Evolutionary conservation across 2,888 invertebrate genomes (phyloP), one percentile per base, ranked within the genome.

Genomic region (Xestoiulus laeticollis): DNA sequence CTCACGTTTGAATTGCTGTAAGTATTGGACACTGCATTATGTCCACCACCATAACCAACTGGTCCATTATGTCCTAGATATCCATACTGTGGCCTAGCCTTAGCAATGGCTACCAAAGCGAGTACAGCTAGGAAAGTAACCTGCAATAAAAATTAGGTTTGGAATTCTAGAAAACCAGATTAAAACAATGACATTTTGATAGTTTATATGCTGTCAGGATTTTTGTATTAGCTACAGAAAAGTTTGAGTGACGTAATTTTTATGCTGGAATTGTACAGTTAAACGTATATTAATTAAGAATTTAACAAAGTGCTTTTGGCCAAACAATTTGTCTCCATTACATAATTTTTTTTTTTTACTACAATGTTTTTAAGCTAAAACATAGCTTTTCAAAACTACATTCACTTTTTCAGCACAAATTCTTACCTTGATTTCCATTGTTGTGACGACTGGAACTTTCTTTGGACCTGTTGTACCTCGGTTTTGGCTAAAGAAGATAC

Each of bases 11-110:
- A 44, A 44, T 85, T 85, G 6, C 19, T 19, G 38, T 33, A 85
- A 6, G 44, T 1, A 85, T 85, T 85, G 38, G 85, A 85, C 85
- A 85, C 85, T 38, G 85, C 85, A 4, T 78, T 78, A 26, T 78
- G 78, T 44, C 85, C 85, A 85, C 85, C 44, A 26, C 44, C 38
- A 44, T 85, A 44, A 3, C 85, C 85, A 33, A 43, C n/a, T 22
- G 38, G 43, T 85, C 85, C 85, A 38, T 26, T 22, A 44, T 85
- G 38, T 12, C 85, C 85, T 22, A n/a, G 33, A 22, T 44, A 38
- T 10, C 38, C 44, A 22, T 85, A n/a, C 85, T 85, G 85, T 43
- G 85, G 85, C 26, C 6, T 85, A n/a, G 85, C 85, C n/a, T 38
- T 85, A 12, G 38, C 85, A 38, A 78, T 78, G 1, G 26, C 78